Base-by-base conservation (phyloP, 2,888 invertebrate genomes). In the Netelia melanura region DNA sequence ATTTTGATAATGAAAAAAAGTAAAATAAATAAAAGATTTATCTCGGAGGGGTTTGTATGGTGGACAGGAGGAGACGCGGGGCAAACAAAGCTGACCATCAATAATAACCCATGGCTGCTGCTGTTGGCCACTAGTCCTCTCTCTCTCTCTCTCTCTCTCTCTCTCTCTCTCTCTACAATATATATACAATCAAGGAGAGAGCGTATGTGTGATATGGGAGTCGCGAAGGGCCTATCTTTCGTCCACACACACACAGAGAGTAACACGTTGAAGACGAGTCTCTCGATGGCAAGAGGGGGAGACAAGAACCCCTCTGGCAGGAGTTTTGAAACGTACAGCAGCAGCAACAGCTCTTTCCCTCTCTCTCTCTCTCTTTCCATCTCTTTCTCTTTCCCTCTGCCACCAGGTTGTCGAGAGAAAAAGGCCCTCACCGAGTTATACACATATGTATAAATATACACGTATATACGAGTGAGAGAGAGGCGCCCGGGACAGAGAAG, bases 11-110 rank as follows among this genome's bases (percentile, higher is more conserved):
- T 58, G 23, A 58, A 83, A 17, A 10, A 17, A 61, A 30, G 56
- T 23, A n/a, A 56, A 65, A 70, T 23, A 21, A 17, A 30, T 9
- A 30, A 14, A 72, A 67, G 68, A 83, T 61, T 38, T 44, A 54
- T 71, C 9, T 79, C 44, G 11, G n/a, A 43, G 43, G 21, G 44
- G 71, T 54, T 61, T 58, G 9, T 58, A 58, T 9, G 9, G n/a
- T 17, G 9, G 9, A 21, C 21, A 21, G 17, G 58, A 21, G 23
- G 54, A 71, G 67, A 83, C 76, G 78, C 88, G 89, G 90, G 90
- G 91, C 91, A 92, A 92, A 91, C 91, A 91, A 92, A 91, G 90
- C 91, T 91, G 92, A 90, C 90, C 92, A 92, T 93, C 93, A 93
- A 93, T 93, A 93, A 92, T 64, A 91, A 89, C 30, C 21, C 81